These are phyloP conservation scores for Deroplatys truncata DNA, from an alignment of 2,888 invertebrate genomes.

Conservation along the genomic window DNA sequence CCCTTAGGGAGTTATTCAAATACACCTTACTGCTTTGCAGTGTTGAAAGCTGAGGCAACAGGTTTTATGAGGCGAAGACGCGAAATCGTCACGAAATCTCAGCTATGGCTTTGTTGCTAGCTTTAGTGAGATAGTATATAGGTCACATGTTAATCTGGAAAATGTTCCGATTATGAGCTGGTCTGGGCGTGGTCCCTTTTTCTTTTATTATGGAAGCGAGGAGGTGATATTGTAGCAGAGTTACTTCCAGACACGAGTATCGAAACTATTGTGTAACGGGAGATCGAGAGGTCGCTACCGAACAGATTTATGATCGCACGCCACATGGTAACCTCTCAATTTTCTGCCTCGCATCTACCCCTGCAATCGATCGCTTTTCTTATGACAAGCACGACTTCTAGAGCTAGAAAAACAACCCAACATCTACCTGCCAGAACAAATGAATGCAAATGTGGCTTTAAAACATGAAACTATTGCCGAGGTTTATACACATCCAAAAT, in stretches of 20 bases:
- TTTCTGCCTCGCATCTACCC: not conserved
- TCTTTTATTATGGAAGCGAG: conserved; percentile 7
- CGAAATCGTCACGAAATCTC: not conserved
- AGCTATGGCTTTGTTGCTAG: not conserved
- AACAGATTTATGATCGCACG: not conserved
- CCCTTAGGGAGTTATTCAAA: no score
- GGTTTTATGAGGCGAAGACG: not conserved
- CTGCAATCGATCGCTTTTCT: not conserved
- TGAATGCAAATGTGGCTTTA: no score
- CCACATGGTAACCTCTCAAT: not conserved
- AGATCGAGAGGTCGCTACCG: not conserved
- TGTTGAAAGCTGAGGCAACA: not conserved
- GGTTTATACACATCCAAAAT: no score
- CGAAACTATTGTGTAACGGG: not conserved
- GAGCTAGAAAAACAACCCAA: no score
- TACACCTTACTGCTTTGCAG: no score
- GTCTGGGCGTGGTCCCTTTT: not conserved
- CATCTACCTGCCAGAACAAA: no score
- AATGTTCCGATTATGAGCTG: not conserved
- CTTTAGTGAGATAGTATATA: not conserved
- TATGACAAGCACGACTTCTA: not conserved
- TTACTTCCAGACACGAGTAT: not conserved
- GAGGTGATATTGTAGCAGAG: not conserved
- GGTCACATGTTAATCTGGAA: conserved; percentile 12
- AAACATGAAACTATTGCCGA: no score